Percentiles rank a stretch among this genome's conserved stretches.
Conservation (phyloP, 2,888 invertebrate species). For the Aphodius granarius region DNA sequence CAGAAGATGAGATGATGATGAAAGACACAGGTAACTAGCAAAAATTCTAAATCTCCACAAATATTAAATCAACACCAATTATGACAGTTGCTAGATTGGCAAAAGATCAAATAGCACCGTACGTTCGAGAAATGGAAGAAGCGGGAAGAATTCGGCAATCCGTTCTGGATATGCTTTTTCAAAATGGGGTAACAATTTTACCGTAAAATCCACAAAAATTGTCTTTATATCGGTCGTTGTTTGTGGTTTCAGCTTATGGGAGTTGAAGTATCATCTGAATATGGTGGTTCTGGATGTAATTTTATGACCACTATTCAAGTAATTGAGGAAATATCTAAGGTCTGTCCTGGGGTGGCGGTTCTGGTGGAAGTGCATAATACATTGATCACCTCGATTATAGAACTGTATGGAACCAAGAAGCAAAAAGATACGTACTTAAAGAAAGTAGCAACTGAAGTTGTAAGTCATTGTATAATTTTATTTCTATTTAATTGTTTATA, state of each 20-base stretch:
- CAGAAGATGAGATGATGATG: conserved; percentile 91
- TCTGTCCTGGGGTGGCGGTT: conserved; percentile 87
- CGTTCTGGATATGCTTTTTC: conserved; percentile 79
- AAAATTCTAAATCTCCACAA: conserved; percentile 18
- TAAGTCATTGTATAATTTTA: conserved; percentile 50
- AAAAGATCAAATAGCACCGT: conserved; percentile 82
- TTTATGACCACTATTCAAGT: conserved; percentile 89
- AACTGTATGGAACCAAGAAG: conserved; percentile 80
- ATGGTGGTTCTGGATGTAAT: conserved; percentile 86
- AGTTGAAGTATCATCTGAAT: conserved; percentile 83
- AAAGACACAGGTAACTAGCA: conserved; percentile 79
- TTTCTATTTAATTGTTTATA: neutral
- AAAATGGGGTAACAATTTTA: conserved; percentile 82
- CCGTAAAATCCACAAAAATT: neutral
- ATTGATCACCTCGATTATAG: conserved; percentile 81
- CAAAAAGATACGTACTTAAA: conserved; percentile 92
- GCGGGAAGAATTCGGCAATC: conserved; percentile 78
- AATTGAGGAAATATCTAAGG: conserved; percentile 91
- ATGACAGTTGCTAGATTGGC: conserved; percentile 83
- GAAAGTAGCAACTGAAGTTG: conserved; percentile 79
- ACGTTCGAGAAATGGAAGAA: conserved; percentile 91
- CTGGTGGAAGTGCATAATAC: conserved; percentile 96
- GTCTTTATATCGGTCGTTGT: neutral
- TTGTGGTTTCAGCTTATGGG: conserved; percentile 73
- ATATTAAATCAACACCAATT: conserved; percentile 14